Percentiles rank a stretch among this genome's conserved stretches.
phyloP scores from a whole-genome alignment of 2,113 vertebrate genomes.

The Procapra przewalskii region DNA sequence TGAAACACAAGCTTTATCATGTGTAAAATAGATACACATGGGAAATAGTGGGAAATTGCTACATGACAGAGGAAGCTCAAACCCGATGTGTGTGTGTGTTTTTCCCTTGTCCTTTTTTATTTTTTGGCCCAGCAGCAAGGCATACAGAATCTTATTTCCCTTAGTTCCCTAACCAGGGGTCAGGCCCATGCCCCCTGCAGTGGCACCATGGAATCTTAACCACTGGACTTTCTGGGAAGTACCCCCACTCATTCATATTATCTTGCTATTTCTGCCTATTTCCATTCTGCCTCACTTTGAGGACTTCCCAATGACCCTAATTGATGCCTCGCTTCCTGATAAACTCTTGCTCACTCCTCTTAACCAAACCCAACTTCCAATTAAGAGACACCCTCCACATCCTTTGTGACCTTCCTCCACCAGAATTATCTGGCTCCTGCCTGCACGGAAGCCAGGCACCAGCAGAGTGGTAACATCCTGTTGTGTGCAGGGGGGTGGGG shows the following conservation, averaged over 20 bases:
- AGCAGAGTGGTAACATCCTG: neutral
- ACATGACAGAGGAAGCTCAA: neutral
- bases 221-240: neutral
- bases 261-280: neutral
- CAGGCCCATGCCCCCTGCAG: neutral
- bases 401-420: neutral
- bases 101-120: neutral
- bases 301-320: neutral
- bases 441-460: neutral
- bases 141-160: neutral
- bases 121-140: neutral
- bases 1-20: neutral
- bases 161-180: neutral
- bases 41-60: neutral
- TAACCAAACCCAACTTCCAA: neutral
- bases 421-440: rapidly evolving
- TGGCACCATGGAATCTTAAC: neutral
- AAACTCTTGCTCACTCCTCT: neutral
- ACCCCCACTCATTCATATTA: neutral
- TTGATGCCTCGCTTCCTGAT: rapidly evolving
- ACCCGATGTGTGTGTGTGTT: neutral
- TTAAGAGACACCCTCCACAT: rapidly evolving
- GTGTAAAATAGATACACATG: neutral
- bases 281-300: neutral
- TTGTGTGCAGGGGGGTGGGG: neutral